Evolutionary conservation across 2,113 vertebrate genomes (phyloP), one percentile per base, ranked within the genome.

Genomic region (Raja brachyura): DNA sequence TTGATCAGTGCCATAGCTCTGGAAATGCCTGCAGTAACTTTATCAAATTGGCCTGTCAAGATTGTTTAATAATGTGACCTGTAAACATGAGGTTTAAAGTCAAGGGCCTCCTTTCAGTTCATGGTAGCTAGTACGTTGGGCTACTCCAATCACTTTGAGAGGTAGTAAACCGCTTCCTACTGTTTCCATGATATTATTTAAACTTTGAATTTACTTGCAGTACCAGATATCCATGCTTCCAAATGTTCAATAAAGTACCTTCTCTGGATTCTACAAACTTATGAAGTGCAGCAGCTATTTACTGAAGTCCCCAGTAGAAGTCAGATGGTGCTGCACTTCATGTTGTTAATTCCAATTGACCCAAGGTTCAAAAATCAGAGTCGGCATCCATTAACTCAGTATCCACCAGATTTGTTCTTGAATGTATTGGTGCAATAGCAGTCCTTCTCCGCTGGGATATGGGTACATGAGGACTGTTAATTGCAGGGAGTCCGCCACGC

Each of bases 351-450:
- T 73, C 39, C 68, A 92, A 54, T 2, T 25, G 20, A 39, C 22
- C 33, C 6, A 31, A 39, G 59, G 68, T 83, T 31, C 56, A 99
- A 93, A 99, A 99, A 95, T 99, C 98, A 0, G 97, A 99, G 79
- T 98, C 97, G 0, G 97, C 96, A 0, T 99, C 98, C 96, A 99
- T 96, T 83, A 99, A 97, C 95, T 99, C 98, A 0, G 97, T 97
- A 4, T 98, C 98, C 97, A 99, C 97, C 93, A 99, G 96, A 95
- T 98, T 99, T 95, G 98, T 98, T 93, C 97, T 95, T 28, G 98
- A 99, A 94, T 98, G 98, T 94, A 99, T 95, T 78, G 98, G 97
- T 48, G 97, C 97, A 1, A 97, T 95, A 0, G 93, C 96, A 0
- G 95, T 93, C 59, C 96, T 95, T 25, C 95, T 95, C 75, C 96